Conservation (phyloP, 1,140 invertebrate species). For the Lerema accius region DNA sequence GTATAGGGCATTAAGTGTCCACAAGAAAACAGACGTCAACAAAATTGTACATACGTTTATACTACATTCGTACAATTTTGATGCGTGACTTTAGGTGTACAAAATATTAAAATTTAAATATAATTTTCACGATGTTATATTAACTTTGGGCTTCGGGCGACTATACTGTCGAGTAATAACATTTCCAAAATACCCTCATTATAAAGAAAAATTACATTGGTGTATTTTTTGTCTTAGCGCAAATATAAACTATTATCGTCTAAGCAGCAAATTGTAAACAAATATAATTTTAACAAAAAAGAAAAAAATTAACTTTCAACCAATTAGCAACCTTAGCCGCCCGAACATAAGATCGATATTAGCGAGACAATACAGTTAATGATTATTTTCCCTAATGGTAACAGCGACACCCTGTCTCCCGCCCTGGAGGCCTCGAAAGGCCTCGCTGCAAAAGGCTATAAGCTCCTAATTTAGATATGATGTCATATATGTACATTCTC, state of each 20-base stretch:
- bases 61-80: constrained; percentile 25
- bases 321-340: constrained; percentile 9
- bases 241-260: too few species aligned
- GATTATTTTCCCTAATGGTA: constrained; percentile 75
- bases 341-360: constrained; percentile 19
- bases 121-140: constrained; percentile 2
- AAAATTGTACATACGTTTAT: constrained; percentile 38
- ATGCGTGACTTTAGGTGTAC: constrained; percentile 16
- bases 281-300: too few species aligned
- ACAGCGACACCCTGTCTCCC: constrained; percentile 81
- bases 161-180: neutral
- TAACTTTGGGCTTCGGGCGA: constrained; percentile 25
- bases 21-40: neutral
- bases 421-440: constrained; percentile 70
- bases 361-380: constrained; percentile 47
- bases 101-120: constrained; percentile 14
- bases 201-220: too few species aligned
- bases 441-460: constrained; percentile 79
- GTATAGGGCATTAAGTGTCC: constrained; percentile 42
- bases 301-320: too few species aligned
- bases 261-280: too few species aligned
- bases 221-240: too few species aligned
- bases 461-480: constrained; percentile 81
- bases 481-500: constrained; percentile 62
- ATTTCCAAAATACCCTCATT: too few species aligned